Base-by-base conservation (phyloP, 1,140 invertebrate species). In the Pseudomyrmex sp. region DNA sequence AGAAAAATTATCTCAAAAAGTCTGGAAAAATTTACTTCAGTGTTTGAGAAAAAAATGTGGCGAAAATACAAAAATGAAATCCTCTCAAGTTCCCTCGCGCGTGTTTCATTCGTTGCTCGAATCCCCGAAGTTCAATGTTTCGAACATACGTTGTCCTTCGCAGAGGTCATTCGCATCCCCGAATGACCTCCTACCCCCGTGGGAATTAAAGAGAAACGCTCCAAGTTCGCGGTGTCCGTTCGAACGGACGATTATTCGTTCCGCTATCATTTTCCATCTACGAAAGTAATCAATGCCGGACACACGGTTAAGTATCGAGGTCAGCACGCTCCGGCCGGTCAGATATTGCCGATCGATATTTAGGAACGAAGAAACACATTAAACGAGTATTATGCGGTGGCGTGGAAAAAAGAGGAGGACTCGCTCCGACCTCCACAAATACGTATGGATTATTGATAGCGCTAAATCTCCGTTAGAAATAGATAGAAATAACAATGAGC, bases 201-300 rank as follows among this genome's bases (percentile, higher is more conserved):
- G 35, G 5, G 10, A 77, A 44, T 58, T 15, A 23, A 15, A 23
- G 13, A 13, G 9, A 20, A 0, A 18, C 15, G 50, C 8, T 5
- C 4, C n/a, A 20, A 26, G 35, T 35, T 35, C 20, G 48, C 2
- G 18, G 23, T 46, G 23, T 13, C 18, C 62, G 46, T 72, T 20
- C 46, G 12, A 18, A n/a, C n/a, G 2, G 15, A 15, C 44, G 13
- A 50, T 66, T 83, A 75, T 75, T 52, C 56, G 54, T 70, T 56
- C 46, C 52, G 72, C 59, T 82, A 58, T 82, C 68, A 80, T 85
- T 85, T 70, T 50, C 35, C 23, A 73, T 5, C 18, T 59, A 46
- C 76, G 35, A 80, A 82, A 85, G 50, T 85, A 85, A 85, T 85
- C 83, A 85, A 85, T 85, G 83, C 76, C 59, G 76, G 75, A 82